These are phyloP conservation scores for Mallotus villosus DNA, from an alignment of 2,797 vertebrate species.

Conservation along the genomic window DNA sequence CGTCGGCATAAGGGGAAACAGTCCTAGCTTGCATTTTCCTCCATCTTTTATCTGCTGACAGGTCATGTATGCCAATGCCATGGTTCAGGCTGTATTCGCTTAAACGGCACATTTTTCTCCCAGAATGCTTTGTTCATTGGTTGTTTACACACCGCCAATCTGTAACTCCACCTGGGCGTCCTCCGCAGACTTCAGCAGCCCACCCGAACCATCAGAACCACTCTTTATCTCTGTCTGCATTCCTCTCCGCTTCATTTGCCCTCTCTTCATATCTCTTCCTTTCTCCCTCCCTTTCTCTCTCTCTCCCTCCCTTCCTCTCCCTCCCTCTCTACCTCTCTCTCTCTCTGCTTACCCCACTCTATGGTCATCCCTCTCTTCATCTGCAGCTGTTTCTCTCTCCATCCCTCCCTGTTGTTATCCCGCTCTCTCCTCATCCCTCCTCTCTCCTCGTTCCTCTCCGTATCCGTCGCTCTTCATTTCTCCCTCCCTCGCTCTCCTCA, in stretches of 20 bases:
- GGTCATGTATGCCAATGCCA: background rate
- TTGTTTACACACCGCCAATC: constrained; percentile 26
- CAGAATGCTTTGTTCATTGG: constrained; percentile 14
- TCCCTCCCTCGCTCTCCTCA: too few species aligned
- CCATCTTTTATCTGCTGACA: background rate
- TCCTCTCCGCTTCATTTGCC: constrained; percentile 38
- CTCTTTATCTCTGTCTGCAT: constrained; percentile 36
- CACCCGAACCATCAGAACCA: constrained; percentile 23
- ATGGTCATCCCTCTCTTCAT: background rate
- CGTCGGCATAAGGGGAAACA: background rate
- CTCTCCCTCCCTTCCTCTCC: background rate
- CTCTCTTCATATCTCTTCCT: background rate
- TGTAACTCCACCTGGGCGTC: constrained; percentile 8
- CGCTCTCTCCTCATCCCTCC: background rate
- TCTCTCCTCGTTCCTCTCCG: background rate
- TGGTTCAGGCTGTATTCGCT: background rate
- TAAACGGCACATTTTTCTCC: background rate
- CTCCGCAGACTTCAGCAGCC: constrained; percentile 6
- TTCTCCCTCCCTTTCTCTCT: background rate
- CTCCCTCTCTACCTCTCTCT: background rate
- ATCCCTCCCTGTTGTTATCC: background rate
- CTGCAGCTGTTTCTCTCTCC: background rate
- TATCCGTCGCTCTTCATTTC: constrained; percentile 22
- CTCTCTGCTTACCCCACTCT: background rate
- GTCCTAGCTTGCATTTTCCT: background rate